These are phyloP conservation scores for Silvanus unidentatus DNA, from an alignment of 2,888 invertebrate species.

Conservation along the genomic window DNA sequence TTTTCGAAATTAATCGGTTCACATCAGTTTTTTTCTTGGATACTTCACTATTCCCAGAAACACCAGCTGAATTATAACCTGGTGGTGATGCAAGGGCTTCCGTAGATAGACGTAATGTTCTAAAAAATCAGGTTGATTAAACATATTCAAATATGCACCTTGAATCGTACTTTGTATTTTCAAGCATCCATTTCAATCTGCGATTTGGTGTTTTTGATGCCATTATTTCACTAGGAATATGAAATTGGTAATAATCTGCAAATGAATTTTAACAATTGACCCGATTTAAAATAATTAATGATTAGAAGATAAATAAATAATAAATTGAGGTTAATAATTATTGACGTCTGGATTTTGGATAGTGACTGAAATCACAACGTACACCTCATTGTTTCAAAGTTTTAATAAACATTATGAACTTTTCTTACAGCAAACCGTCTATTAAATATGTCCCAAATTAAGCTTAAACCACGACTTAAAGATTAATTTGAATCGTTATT, in stretches of 20 bases:
- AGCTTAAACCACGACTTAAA: too few relatives aligned
- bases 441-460: too few relatives aligned
- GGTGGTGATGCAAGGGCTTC: slow-evolving; percentile 66
- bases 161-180: slow-evolving; percentile 33
- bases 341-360: slow-evolving; percentile 6
- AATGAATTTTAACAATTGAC: neutral
- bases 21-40: slow-evolving; percentile 77
- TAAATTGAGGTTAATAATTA: slow-evolving; percentile 5
- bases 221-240: slow-evolving; percentile 6
- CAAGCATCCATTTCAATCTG: slow-evolving; percentile 42
- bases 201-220: slow-evolving; percentile 25
- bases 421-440: too few relatives aligned
- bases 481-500: too few relatives aligned
- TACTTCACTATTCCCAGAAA: slow-evolving; percentile 68
- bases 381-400: too few relatives aligned
- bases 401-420: too few relatives aligned
- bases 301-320: slow-evolving; percentile 3
- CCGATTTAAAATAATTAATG: neutral
- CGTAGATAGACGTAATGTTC: slow-evolving; percentile 8
- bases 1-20: slow-evolving; percentile 81
- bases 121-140: too few relatives aligned
- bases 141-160: too few relatives aligned
- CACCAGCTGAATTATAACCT: slow-evolving; percentile 71
- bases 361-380: neutral
- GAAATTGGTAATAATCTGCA: neutral